Evolutionary conservation across 2,888 invertebrate genomes (phyloP).

Genomic region (Melinaea menophilus): DNA sequence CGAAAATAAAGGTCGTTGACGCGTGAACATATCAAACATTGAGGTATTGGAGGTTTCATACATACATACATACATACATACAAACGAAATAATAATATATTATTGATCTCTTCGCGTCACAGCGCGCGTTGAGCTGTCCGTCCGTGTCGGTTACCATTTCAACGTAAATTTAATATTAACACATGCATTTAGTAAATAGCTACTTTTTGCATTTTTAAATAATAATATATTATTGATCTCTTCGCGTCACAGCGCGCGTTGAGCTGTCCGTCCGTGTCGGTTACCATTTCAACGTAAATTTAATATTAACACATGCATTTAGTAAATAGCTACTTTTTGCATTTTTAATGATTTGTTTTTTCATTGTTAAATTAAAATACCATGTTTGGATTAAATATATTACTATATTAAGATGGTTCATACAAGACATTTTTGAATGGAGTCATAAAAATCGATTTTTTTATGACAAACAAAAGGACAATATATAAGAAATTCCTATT

Average conservation of each 20-base stretch:
- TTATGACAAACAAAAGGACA: too few species aligned
- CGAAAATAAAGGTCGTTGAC: too few species aligned
- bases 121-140: conserved; percentile 12
- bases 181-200: too few species aligned
- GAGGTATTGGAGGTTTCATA: background rate
- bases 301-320: background rate
- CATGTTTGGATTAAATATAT: too few species aligned
- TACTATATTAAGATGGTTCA: too few species aligned
- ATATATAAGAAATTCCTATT: background rate
- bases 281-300: conserved; percentile 5
- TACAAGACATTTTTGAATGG: too few species aligned
- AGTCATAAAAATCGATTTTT: too few species aligned
- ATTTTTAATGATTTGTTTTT: too few species aligned
- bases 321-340: too few species aligned
- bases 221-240: conserved; percentile 17
- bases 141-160: conserved; percentile 8
- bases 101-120: conserved; percentile 13
- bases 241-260: conserved; percentile 10
- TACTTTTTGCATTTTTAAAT: too few species aligned
- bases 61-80: conserved; percentile 4
- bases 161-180: background rate
- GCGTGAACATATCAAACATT: too few species aligned
- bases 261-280: conserved; percentile 12
- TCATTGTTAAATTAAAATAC: too few species aligned
- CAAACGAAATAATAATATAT: conserved; percentile 17